Evolutionary conservation across 1,140 invertebrate genomes (phyloP), one percentile per base, ranked within the genome.

Genomic region (Chlorops oryzae): DNA sequence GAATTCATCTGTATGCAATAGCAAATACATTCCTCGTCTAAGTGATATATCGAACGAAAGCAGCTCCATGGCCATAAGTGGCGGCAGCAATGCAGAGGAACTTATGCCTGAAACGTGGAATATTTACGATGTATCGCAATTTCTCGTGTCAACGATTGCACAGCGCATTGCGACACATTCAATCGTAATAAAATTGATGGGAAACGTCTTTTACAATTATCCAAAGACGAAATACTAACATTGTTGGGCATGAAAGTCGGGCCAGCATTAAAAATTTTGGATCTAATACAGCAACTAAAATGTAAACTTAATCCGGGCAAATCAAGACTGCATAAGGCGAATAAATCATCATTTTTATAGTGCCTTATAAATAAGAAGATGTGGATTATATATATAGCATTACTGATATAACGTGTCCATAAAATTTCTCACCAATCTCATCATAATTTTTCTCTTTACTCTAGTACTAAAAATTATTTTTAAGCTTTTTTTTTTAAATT

Each of bases 221-320:
- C 84, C 27, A 92, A 93, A 75, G 90, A 94, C 65, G 84, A 94
- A 73, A 89, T 95, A 46, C 85, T 94, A 56, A 86, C 87, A 63
- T 77, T 93, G 24, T 85, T 92, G 12, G 86, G 89, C 55, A 92
- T 90, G 78, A 96, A 95, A 79, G 89, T 96, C 47, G 93, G 93
- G 4, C 92, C 92, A 6, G 92, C 91, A 5, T 67, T 96, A 21
- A 96, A 96, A 78, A 94, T 96, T 66, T 88, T 82, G 62, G 90
- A 95, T 75, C 78, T 96, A 35, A 90, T 96, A 59, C 84, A 88
- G 62, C 88, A 92, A 61, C 76, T 93, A 13, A 90, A 90, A 51
- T 69, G 68, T 57, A 71, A 69, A 42, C 47, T 71, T 10, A 70
- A 71, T 57, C 68, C 68, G 39, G 56, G 65, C 28, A 68, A 63